These are phyloP conservation scores for Andrena dorsata DNA, from an alignment of 2,888 invertebrate species.

Conservation along the genomic window DNA sequence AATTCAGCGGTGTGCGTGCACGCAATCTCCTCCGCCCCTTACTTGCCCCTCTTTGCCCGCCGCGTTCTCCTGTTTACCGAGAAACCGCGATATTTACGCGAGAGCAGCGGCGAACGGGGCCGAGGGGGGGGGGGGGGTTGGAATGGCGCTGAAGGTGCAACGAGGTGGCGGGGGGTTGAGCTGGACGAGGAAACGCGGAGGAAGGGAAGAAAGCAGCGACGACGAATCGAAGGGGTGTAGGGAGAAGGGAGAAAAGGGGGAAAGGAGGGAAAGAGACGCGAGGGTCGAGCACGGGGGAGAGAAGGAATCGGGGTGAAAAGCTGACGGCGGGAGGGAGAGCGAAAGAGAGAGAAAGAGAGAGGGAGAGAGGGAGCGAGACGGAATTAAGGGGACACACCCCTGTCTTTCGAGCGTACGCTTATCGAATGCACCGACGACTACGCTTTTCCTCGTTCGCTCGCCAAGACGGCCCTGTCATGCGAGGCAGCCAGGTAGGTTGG, in stretches of 20 bases:
- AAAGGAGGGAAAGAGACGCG: constrained; percentile 5
- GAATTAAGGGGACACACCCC: constrained; percentile 78
- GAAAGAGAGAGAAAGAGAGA: constrained; percentile 29
- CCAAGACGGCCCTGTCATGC: constrained; percentile 68
- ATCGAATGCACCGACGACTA: constrained; percentile 77
- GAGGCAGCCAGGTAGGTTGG: constrained; percentile 79
- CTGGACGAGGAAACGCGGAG: constrained; percentile 12
- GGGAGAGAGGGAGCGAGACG: constrained; percentile 48
- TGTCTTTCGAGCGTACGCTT: constrained; percentile 83
- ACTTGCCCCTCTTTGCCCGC: constrained; percentile 37
- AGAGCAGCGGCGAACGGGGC: constrained; percentile 33
- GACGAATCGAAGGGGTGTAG: constrained; percentile 36
- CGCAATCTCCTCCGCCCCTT: constrained; percentile 11
- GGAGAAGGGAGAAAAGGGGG: constrained; percentile 8
- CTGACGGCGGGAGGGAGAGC: neutral
- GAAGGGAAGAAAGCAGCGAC: constrained; percentile 27
- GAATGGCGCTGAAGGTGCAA: constrained; percentile 3
- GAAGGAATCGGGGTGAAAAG: constrained; percentile 30
- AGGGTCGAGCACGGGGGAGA: constrained; percentile 16
- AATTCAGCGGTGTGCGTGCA: constrained; percentile 31
- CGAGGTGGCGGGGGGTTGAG: constrained; percentile 8
- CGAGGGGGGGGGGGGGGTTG: neutral
- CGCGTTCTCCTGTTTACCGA: constrained; percentile 60
- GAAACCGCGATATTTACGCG: constrained; percentile 65
- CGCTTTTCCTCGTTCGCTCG: constrained; percentile 76